These are phyloP conservation scores for Gymnocheta viridis DNA, from an alignment of 2,888 invertebrate genomes.

Conservation along the genomic window DNA sequence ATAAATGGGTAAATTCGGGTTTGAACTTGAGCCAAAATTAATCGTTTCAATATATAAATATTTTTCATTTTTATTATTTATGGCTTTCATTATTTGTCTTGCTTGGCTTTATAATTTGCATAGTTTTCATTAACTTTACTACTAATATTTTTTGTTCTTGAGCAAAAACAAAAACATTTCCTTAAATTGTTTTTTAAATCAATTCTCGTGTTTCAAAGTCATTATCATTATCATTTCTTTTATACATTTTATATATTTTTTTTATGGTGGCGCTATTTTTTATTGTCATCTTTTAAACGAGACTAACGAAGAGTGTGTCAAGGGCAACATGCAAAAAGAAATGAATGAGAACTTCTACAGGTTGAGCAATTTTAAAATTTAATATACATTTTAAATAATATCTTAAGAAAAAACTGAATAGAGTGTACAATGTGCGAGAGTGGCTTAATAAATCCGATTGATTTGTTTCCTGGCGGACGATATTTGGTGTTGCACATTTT, in stretches of 20 bases:
- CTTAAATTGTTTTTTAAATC: slow-evolving; percentile 55
- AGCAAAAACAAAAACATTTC: slow-evolving; percentile 17
- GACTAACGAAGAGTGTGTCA: slow-evolving; percentile 11
- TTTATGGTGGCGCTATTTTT: slow-evolving; percentile 14
- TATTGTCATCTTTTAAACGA: neutral
- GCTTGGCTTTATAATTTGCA: neutral
- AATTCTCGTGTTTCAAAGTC: slow-evolving; percentile 67
- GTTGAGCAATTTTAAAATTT: neutral
- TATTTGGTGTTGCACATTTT: slow-evolving; percentile 11
- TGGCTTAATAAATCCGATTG: no score
- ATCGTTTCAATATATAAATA: neutral
- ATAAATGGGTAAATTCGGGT: no score
- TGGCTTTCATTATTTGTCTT: neutral
- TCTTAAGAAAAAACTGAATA: no score
- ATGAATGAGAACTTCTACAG: neutral
- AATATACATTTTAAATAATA: neutral
- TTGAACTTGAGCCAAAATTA: no score
- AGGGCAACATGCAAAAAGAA: slow-evolving; percentile 1
- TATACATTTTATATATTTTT: slow-evolving; percentile 18
- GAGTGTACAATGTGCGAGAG: no score
- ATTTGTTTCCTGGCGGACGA: no score
- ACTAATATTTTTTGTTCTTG: neutral
- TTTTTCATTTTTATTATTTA: neutral
- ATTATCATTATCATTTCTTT: slow-evolving; percentile 65
- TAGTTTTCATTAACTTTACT: slow-evolving; percentile 25